Base-by-base conservation (phyloP, 2,888 invertebrate species). In the Auanema freiburgensis region DNA sequence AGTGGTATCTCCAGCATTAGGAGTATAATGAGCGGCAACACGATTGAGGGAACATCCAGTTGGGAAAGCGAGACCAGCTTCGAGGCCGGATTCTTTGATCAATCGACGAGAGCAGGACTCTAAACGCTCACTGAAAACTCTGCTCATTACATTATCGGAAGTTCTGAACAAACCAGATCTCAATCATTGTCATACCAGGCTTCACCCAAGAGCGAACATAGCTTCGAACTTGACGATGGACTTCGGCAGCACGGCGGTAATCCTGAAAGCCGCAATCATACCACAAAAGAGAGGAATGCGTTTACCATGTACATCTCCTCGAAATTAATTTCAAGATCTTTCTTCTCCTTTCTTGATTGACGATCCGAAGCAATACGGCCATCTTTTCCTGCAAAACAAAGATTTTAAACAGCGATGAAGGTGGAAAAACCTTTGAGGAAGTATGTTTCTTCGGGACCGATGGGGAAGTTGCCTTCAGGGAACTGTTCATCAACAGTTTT, bases 11-110 rank as follows among this genome's bases (percentile, higher is more conserved):
- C 95, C 98, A 59, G 94, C 93, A 85, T 99, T 99, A 4, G 98
- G 98, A 14, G 98, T 99, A 83, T 99, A 98, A 87, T 98, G 98
- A 57, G 98, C 98, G 60, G 98, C 98, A 84, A 96, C 97, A 85
- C 98, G 92, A 86, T 99, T 98, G 42, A 96, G 88, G n/a, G 95
- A 96, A 84, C 96, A 96, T 0, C 97, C 97, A 0, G 96, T 97
- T 0, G 98, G 98, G 85, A 98, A 98, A 2, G 88, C 88, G 55
- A 88, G 79, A 16, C 88, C 98, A 1, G 97, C 93, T 78, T 94
- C 91, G 8, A 98, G 87, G 0, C 95, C 96, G 83, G 94, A 91
- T 85, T 98, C 98, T 23, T 90, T 91, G 76, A 98, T 97, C 67
- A 97, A 86, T 79, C 90, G 90, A 33, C 98, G 89, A 3, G 95